Conservation (phyloP, 2,888 invertebrate genomes). For the Parnassius orleans region DNA sequence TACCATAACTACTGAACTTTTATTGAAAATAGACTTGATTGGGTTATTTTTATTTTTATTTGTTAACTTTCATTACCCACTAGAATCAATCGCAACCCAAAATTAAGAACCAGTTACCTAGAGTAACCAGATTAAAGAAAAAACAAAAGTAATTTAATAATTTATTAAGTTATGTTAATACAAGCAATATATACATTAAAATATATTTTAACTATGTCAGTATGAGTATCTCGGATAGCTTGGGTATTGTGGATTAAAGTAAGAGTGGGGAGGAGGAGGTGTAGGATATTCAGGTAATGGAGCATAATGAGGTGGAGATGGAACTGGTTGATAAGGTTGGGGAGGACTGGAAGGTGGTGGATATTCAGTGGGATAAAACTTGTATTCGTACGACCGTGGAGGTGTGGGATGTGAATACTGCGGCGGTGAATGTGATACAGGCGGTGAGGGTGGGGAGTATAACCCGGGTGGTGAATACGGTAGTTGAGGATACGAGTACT, state of each 20-base stretch:
- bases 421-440: constrained; percentile 13
- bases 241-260: constrained; percentile 30
- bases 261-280: constrained; percentile 15
- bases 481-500: constrained; percentile 2
- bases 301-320: constrained; percentile 12
- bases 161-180: constrained; percentile 2
- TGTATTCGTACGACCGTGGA: constrained; percentile 6
- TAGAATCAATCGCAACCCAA: too few relatives aligned
- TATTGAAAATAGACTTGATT: too few relatives aligned
- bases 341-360: constrained; percentile 9
- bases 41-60: too few relatives aligned
- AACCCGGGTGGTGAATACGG: constrained; percentile 2
- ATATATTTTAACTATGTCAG: constrained; percentile 29
- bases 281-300: constrained; percentile 6
- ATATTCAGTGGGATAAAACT: constrained; percentile 20
- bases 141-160: neutral
- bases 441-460: constrained; percentile 2
- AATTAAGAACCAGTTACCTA: too few relatives aligned
- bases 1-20: too few relatives aligned
- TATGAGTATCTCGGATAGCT: constrained; percentile 24
- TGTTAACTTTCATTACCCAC: too few relatives aligned
- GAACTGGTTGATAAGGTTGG: constrained; percentile 9
- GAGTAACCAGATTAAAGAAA: too few relatives aligned
- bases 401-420: constrained; percentile 7
- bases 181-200: constrained; percentile 13